A percentile compares a stretch with the other conserved stretches of the same genome.
Conservation (phyloP, 1,140 invertebrate species). For the Pissodes strobi region DNA sequence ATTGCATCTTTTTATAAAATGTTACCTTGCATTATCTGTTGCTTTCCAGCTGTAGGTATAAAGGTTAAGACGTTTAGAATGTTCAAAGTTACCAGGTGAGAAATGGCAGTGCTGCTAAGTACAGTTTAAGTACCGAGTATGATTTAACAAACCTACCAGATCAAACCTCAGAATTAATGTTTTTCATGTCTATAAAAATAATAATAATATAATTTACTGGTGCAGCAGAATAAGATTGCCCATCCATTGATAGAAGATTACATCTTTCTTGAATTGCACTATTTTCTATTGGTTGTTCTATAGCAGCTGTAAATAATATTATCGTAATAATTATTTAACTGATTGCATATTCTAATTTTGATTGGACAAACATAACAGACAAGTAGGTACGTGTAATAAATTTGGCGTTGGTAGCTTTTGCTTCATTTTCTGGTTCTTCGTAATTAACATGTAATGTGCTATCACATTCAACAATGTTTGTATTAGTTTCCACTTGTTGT, state of each 20-base stretch:
- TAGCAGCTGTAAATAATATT: neutral
- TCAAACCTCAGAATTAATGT: neutral
- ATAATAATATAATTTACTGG: neutral
- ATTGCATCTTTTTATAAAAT: neutral
- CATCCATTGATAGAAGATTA: neutral
- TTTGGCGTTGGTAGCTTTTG: neutral
- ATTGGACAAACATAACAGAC: too few species aligned
- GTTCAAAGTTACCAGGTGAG: neutral
- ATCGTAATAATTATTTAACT: neutral
- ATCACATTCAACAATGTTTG: neutral
- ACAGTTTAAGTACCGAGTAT: neutral
- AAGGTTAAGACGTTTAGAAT: neutral
- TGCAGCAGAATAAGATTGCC: neutral
- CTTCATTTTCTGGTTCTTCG: neutral
- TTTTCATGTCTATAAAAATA: conserved; percentile 1
- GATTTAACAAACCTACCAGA: neutral
- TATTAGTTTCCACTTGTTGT: neutral
- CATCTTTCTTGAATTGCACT: neutral
- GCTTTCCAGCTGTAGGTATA: neutral
- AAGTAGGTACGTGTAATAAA: neutral
- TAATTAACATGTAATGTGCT: neutral
- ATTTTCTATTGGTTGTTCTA: neutral
- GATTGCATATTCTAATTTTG: too few species aligned
- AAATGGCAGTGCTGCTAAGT: neutral
- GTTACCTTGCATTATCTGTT: neutral